Conservation (phyloP, 2,888 invertebrate genomes). For the Diarsia rubi region DNA sequence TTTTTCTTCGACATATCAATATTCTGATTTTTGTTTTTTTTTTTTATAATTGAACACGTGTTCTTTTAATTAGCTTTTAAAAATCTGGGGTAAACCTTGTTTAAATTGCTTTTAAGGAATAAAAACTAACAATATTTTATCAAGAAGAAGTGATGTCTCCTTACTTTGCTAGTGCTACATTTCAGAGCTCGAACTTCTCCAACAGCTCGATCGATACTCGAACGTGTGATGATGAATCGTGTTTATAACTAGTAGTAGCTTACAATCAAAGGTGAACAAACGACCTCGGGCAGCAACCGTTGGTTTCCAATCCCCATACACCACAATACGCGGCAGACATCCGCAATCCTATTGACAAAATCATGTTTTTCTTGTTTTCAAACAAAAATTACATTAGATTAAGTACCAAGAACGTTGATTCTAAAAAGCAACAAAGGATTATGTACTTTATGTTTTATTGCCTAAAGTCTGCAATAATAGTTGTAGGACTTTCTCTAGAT, state of each 20-base stretch:
- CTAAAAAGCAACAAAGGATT: constrained; percentile 35
- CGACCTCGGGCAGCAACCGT: constrained; percentile 81
- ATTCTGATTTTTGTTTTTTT: not conserved
- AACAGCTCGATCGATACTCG: constrained; percentile 7
- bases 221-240: constrained; percentile 35
- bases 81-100: too few species aligned
- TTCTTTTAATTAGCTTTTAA: not conserved
- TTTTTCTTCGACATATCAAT: not conserved
- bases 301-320: constrained; percentile 77
- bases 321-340: constrained; percentile 74
- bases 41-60: too few species aligned
- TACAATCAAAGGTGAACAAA: constrained; percentile 79
- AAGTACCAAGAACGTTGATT: constrained; percentile 45
- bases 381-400: constrained; percentile 70
- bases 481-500: constrained; percentile 26
- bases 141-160: too few species aligned
- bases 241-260: constrained; percentile 45
- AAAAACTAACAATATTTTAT: not conserved
- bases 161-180: too few species aligned
- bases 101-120: not conserved
- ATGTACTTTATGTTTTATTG: constrained; percentile 21
- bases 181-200: not conserved
- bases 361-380: constrained; percentile 80
- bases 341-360: constrained; percentile 77
- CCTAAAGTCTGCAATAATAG: constrained; percentile 24